These are phyloP conservation scores for Cacatua alba DNA, from an alignment of 2,113 vertebrate genomes.

Conservation along the genomic window DNA sequence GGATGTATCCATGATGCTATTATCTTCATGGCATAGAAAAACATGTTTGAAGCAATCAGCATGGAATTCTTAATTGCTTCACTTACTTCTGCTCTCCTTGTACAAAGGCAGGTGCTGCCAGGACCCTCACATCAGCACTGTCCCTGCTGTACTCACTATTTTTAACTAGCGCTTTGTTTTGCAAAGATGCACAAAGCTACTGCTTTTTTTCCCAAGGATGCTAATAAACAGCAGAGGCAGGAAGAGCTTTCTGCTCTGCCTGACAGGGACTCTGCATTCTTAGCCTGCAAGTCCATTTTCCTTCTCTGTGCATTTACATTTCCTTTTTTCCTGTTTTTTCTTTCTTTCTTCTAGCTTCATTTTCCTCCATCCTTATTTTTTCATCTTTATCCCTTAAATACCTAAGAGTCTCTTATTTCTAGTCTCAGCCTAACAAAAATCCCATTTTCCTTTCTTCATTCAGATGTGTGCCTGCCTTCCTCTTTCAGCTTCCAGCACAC, in stretches of 20 bases:
- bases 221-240: slow-evolving; percentile 48
- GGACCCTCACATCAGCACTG: slow-evolving; percentile 73
- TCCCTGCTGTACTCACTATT: slow-evolving; percentile 70
- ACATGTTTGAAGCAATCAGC: slow-evolving; percentile 90
- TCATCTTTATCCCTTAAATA: neutral
- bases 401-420: neutral
- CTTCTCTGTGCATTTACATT: neutral
- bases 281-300: neutral
- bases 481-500: slow-evolving; percentile 24
- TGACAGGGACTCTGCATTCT: neutral
- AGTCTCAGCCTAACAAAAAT: neutral
- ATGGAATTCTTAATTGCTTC: slow-evolving; percentile 92
- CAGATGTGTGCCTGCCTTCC: slow-evolving; percentile 3
- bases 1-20: slow-evolving; percentile 75
- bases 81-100: slow-evolving; percentile 83
- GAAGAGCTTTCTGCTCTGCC: neutral
- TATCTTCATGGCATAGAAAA: slow-evolving; percentile 87
- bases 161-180: slow-evolving; percentile 76
- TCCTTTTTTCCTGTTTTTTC: neutral
- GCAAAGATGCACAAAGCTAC: slow-evolving; percentile 68
- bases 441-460: neutral
- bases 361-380: neutral
- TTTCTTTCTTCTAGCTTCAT: neutral
- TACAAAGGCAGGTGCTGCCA: slow-evolving; percentile 72
- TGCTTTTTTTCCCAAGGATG: slow-evolving; percentile 30